Percentiles rank a stretch among this genome's conserved stretches.
phyloP scores from a whole-genome alignment of 2,113 vertebrate species.

The Paramormyrops kingsleyae region DNA sequence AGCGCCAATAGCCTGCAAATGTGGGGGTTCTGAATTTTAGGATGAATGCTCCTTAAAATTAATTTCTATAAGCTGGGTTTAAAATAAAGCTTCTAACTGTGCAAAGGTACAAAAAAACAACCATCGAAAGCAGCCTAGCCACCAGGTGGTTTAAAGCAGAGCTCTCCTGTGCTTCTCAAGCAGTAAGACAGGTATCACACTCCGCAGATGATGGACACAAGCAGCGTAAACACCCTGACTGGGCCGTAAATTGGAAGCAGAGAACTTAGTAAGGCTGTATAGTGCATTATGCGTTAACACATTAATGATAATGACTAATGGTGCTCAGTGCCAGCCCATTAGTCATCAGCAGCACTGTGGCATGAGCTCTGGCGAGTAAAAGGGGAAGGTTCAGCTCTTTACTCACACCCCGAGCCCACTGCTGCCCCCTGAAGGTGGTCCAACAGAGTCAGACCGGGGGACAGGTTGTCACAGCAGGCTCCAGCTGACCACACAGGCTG shows the following conservation, averaged over 20 bases:
- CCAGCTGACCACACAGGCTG: constrained; percentile 44
- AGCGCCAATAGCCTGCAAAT: neutral
- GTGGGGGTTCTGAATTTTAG: neutral
- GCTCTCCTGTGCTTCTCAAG: neutral
- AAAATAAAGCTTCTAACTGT: neutral
- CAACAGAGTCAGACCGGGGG: constrained; percentile 25
- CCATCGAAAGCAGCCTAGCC: neutral
- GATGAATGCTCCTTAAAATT: neutral
- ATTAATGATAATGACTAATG: constrained; percentile 6
- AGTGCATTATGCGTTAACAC: neutral
- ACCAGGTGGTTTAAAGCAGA: neutral
- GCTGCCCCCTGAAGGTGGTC: neutral
- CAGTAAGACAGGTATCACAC: neutral
- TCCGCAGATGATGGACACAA: neutral
- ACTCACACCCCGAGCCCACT: neutral
- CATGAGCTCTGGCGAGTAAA: neutral
- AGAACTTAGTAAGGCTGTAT: neutral
- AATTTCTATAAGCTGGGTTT: neutral
- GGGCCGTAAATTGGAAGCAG: neutral
- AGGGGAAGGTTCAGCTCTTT: neutral
- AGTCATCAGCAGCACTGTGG: neutral
- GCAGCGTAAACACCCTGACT: neutral
- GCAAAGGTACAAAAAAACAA: neutral
- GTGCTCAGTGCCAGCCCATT: neutral
- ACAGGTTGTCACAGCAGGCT: constrained; percentile 30